These are phyloP conservation scores for Aleiodes leptofemur DNA, from an alignment of 2,888 invertebrate genomes.

Conservation along the genomic window DNA sequence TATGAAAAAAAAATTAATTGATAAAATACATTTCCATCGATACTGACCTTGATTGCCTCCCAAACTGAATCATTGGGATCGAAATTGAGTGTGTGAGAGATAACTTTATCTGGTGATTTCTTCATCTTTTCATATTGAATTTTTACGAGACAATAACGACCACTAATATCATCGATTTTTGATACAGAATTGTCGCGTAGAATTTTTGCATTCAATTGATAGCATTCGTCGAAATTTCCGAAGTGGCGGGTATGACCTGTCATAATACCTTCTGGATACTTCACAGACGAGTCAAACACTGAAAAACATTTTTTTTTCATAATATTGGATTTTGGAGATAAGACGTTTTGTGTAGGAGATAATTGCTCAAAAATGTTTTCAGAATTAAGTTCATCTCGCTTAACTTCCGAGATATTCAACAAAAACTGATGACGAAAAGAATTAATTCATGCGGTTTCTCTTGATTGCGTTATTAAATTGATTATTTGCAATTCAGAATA, in stretches of 20 bases:
- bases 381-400: too few species aligned
- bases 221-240: conserved; percentile 69
- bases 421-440: neutral
- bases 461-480: neutral
- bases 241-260: conserved; percentile 64
- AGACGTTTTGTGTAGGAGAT: too few species aligned
- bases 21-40: neutral
- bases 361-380: neutral
- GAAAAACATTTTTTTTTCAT: conserved; percentile 6
- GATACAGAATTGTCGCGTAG: conserved; percentile 22
- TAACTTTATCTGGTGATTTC: conserved; percentile 37
- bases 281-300: conserved; percentile 69
- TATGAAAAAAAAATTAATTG: conserved; percentile 16
- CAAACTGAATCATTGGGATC: conserved; percentile 64
- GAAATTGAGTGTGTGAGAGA: conserved; percentile 56
- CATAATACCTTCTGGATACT: conserved; percentile 65
- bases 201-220: conserved; percentile 56
- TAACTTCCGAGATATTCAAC: too few species aligned
- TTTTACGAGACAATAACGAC: conserved; percentile 64
- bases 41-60: conserved; percentile 63
- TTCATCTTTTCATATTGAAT: conserved; percentile 58
- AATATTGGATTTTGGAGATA: neutral
- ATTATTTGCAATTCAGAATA: neutral
- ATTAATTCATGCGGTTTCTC: neutral
- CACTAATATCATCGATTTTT: conserved; percentile 53